phyloP scores from a whole-genome alignment of 2,113 vertebrate species.

The Cairina moschata region DNA sequence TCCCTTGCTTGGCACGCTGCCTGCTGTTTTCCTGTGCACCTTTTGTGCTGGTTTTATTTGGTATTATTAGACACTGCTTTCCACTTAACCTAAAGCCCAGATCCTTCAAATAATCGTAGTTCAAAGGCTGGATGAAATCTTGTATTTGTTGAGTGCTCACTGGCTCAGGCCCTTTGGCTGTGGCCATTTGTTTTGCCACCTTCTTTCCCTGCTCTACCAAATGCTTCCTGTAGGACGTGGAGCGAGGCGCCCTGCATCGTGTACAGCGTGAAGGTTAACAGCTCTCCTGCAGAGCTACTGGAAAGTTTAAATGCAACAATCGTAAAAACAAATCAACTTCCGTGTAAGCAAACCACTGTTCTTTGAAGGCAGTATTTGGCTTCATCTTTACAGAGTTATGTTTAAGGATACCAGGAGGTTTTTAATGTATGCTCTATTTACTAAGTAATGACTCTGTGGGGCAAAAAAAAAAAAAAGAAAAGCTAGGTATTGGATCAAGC shows the following conservation, averaged over 20 bases:
- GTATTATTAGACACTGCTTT: not conserved
- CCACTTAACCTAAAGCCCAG: not conserved
- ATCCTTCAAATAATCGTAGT: not conserved
- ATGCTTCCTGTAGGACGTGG: not conserved
- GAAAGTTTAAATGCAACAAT: not conserved
- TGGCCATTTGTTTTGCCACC: not conserved
- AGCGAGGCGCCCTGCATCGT: not conserved
- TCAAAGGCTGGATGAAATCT: not conserved
- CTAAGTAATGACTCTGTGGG: not conserved
- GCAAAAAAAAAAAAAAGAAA: fast-evolving
- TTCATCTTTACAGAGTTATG: not conserved
- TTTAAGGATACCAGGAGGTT: not conserved
- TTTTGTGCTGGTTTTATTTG: not conserved
- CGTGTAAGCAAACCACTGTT: not conserved
- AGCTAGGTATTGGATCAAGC: not conserved
- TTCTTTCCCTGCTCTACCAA: not conserved
- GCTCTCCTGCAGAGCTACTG: not conserved
- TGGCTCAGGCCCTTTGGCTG: not conserved
- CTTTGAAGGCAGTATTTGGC: not conserved
- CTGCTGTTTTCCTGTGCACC: fast-evolving
- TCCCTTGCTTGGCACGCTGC: not conserved
- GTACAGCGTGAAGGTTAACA: not conserved
- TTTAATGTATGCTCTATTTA: not conserved
- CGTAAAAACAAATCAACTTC: not conserved
- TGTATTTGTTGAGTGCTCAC: not conserved